A percentile compares a stretch with the other conserved stretches of the same genome.
phyloP scores from a whole-genome alignment of 2,113 vertebrate species.

The Nothocercus julius region DNA sequence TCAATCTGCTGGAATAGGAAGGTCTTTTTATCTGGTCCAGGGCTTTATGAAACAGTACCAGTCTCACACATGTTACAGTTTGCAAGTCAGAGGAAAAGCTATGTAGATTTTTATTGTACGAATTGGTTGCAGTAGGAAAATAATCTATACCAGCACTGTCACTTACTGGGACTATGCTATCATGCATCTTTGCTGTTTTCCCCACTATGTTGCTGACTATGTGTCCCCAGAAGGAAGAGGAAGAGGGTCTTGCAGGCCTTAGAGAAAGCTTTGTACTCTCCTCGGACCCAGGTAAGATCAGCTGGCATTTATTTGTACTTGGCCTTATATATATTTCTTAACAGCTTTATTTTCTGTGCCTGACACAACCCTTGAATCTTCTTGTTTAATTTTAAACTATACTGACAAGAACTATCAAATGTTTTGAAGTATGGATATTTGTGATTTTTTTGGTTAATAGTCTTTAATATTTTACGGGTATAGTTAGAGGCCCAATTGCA shows the following conservation, averaged over 20 bases:
- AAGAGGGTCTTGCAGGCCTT: background rate
- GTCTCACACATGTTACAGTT: background rate
- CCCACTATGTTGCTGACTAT: background rate
- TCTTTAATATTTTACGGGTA: background rate
- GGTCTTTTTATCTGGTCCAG: background rate
- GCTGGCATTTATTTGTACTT: background rate
- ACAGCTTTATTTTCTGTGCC: background rate
- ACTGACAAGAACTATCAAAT: background rate
- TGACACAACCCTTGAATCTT: background rate
- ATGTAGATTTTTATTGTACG: background rate
- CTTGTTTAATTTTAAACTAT: background rate
- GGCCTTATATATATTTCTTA: background rate
- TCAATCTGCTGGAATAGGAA: background rate
- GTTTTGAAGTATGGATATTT: background rate
- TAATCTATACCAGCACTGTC: background rate
- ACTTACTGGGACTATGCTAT: background rate
- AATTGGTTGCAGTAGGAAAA: background rate
- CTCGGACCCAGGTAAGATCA: conserved; percentile 1
- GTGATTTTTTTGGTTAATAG: background rate
- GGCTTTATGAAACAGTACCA: background rate
- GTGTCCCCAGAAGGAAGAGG: conserved; percentile 44
- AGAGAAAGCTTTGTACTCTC: background rate
- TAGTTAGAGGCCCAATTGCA: background rate
- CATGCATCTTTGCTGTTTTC: background rate
- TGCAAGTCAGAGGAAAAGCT: background rate